phyloP scores from a whole-genome alignment of 2,797 vertebrate species.

The Trachurus trachurus region DNA sequence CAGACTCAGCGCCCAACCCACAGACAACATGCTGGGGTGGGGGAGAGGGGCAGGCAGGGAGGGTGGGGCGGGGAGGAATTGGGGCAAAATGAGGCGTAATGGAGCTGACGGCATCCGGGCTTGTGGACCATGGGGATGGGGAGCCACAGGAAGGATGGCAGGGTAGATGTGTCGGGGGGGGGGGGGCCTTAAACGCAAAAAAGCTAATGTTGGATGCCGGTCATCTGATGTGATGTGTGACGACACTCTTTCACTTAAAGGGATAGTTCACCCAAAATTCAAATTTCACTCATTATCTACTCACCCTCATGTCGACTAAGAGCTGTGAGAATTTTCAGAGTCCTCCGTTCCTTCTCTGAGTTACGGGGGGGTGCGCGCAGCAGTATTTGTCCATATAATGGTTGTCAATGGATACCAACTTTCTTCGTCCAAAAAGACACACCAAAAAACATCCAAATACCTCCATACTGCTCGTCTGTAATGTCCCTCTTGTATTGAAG shows the following conservation, averaged over 20 bases:
- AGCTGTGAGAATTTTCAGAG: too few species aligned
- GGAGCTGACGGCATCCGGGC: conserved; percentile 52
- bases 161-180: conserved; percentile 7
- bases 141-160: conserved; percentile 25
- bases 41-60: background rate
- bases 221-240: background rate
- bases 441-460: too few species aligned
- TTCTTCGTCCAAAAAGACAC: too few species aligned
- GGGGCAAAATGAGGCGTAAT: conserved; percentile 49
- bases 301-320: too few species aligned
- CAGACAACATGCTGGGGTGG: conserved; percentile 78
- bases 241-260: background rate
- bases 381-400: too few species aligned
- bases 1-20: conserved; percentile 85
- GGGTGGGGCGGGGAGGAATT: conserved; percentile 30
- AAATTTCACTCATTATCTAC: too few species aligned
- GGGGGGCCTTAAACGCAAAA: conserved; percentile 14
- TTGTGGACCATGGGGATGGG: conserved; percentile 41
- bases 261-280: too few species aligned
- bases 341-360: too few species aligned
- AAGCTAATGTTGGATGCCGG: background rate
- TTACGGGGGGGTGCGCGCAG: too few species aligned
- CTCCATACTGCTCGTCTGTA: too few species aligned
- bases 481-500: too few species aligned
- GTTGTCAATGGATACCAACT: too few species aligned